phyloP scores from a whole-genome alignment of 2,797 vertebrate genomes.

The Ptychobarbus kaznakovi region DNA sequence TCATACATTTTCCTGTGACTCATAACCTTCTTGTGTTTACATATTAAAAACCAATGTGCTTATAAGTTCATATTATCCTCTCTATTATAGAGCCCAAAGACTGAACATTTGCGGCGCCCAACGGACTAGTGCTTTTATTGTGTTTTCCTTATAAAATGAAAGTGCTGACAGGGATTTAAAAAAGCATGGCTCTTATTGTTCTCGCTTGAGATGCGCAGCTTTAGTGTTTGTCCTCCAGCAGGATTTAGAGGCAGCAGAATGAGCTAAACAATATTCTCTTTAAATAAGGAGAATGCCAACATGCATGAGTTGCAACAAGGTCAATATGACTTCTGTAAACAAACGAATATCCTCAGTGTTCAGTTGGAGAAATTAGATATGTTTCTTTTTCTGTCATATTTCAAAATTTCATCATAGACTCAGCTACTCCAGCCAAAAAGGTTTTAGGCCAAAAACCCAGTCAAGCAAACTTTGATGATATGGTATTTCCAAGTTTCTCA shows the following conservation, averaged over 20 bases:
- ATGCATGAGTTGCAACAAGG: slow-evolving; percentile 11
- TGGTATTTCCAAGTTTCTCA: slow-evolving; percentile 23
- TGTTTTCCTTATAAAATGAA: slow-evolving; percentile 41
- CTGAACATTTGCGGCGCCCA: slow-evolving; percentile 33
- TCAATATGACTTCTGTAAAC: background rate
- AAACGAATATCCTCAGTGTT: background rate
- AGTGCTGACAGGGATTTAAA: slow-evolving; percentile 43
- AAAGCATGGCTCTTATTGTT: slow-evolving; percentile 33
- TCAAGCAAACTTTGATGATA: slow-evolving; percentile 17
- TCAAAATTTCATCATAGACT: background rate
- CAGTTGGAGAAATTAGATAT: background rate
- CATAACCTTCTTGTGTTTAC: slow-evolving; percentile 37
- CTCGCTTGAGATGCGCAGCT: slow-evolving; percentile 10
- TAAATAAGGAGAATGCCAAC: slow-evolving; percentile 30
- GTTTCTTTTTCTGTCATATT: slow-evolving; percentile 3
- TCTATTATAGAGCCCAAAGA: slow-evolving; percentile 33
- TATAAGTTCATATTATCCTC: slow-evolving; percentile 31
- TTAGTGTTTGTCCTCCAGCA: slow-evolving; percentile 32
- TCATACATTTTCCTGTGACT: slow-evolving; percentile 5
- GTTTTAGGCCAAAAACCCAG: slow-evolving; percentile 19
- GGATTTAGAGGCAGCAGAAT: slow-evolving; percentile 17
- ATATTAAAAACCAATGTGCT: slow-evolving; percentile 36
- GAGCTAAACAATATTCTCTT: slow-evolving; percentile 15
- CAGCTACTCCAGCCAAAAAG: slow-evolving; percentile 11
- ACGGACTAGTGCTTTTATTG: slow-evolving; percentile 36